Evolutionary conservation across 2,113 vertebrate genomes (phyloP), one percentile per base, ranked within the genome.

Genomic region (Engraulis encrasicolus): DNA sequence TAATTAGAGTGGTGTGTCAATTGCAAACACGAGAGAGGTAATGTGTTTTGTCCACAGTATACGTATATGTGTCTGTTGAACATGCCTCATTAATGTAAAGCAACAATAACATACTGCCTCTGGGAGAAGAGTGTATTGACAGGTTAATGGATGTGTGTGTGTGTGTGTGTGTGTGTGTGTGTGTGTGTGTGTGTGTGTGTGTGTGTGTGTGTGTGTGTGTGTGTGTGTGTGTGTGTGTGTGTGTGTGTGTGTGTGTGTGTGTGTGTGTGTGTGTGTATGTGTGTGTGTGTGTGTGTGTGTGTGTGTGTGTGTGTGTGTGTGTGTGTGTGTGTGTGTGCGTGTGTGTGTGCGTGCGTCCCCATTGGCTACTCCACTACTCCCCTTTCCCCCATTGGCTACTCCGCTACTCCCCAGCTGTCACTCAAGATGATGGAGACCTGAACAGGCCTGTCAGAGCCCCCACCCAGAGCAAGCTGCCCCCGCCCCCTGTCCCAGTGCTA

Each of bases 391-490:
- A 6, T 20, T 54, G 27, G 54, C 58, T 77, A 81, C 54, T 1
- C 52, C 4, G 6, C 82, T 52, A 31, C 82, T 61, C 49, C 23
- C 79, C 34, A 80, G 7, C 49, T 78, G 48, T 71, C 34, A 36
- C 20, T 78, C 48, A 80, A 82, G 81, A 83, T 82, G 79, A 82
- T 45, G 83, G 50, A 78, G 82, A 84, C 18, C 50, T 81, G 82
- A 71, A 77, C 36, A 12, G 66, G 83, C 58, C 79, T 37, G 34
- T 83, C 50, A 78, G 71, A 36, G 50, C 31, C 23, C n/a, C n/a
- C n/a, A n/a, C n/a, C n/a, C n/a, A n/a, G 31, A 27, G 58, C 48
- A 79, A 27, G 34, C 34, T 61, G n/a, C n/a, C n/a, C n/a, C n/a
- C n/a, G n/a, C n/a, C 34, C 61, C 6, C 27, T 78, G 31, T 37